phyloP scores from a whole-genome alignment of 2,113 vertebrate genomes.

The Sinocyclocheilus anshuiensis region DNA sequence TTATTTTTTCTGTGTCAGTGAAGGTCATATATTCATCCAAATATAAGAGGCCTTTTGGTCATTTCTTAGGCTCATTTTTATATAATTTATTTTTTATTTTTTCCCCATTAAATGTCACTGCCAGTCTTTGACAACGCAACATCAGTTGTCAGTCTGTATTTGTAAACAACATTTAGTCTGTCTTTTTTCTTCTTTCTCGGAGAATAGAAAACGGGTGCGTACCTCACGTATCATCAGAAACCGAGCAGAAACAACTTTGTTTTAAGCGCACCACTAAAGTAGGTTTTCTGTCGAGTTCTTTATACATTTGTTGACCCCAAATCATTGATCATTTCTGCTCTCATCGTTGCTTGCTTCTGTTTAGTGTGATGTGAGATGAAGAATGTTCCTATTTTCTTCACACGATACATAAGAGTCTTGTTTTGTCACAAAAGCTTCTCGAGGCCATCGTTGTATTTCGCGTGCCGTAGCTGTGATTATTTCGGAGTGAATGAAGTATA shows the following conservation, averaged over 20 bases:
- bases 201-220: conserved; percentile 40
- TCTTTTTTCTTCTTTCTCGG: conserved; percentile 52
- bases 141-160: conserved; percentile 81
- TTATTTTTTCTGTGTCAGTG: conserved; percentile 38
- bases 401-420: background rate
- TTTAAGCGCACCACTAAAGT: background rate
- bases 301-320: background rate
- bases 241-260: background rate
- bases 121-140: conserved; percentile 81
- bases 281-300: background rate
- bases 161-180: conserved; percentile 75
- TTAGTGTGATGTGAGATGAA: background rate
- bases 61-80: conserved; percentile 65
- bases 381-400: background rate
- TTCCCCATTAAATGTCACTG: conserved; percentile 80
- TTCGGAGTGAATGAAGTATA: background rate
- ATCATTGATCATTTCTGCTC: background rate
- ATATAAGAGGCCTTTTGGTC: background rate
- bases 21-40: conserved; percentile 61
- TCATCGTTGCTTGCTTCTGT: background rate
- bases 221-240: conserved; percentile 12
- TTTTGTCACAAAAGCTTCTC: conserved; percentile 12
- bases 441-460: background rate
- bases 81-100: conserved; percentile 49
- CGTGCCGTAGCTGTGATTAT: background rate